These are phyloP conservation scores for Eurystomus glaucurus DNA, from an alignment of 2,797 vertebrate species.

Conservation along the genomic window DNA sequence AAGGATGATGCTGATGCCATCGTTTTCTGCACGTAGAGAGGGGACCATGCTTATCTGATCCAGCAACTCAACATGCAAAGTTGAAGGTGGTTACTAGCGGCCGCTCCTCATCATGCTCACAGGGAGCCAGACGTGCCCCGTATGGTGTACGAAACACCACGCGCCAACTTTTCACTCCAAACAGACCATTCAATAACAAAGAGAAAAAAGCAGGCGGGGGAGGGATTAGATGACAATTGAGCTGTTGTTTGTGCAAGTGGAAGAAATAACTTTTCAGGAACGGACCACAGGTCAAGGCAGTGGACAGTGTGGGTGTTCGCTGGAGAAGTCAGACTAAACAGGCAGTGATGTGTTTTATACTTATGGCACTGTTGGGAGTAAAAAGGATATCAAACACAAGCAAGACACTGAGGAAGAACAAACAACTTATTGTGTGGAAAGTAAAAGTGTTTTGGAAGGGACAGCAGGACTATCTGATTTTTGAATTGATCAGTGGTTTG, in stretches of 20 bases:
- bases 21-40: not conserved
- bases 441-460: slow-evolving; percentile 43
- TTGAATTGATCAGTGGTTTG: slow-evolving; percentile 35
- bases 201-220: not conserved
- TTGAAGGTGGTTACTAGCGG: not conserved
- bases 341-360: slow-evolving; percentile 74
- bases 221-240: slow-evolving; percentile 36
- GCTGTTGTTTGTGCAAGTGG: slow-evolving; percentile 72
- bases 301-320: slow-evolving; percentile 69
- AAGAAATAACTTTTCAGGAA: slow-evolving; percentile 79
- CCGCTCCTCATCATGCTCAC: not conserved
- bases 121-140: accelerated
- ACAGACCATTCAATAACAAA: not conserved
- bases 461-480: not conserved
- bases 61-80: not conserved
- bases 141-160: accelerated
- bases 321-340: slow-evolving; percentile 81
- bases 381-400: slow-evolving; percentile 73
- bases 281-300: slow-evolving; percentile 56
- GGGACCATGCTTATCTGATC: not conserved
- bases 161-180: not conserved
- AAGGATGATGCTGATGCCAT: not conserved
- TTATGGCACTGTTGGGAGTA: slow-evolving; percentile 78
- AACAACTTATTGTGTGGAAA: slow-evolving; percentile 75
- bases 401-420: slow-evolving; percentile 69